These are phyloP conservation scores for Eumeta japonica DNA, from an alignment of 1,140 invertebrate genomes.

Conservation along the genomic window DNA sequence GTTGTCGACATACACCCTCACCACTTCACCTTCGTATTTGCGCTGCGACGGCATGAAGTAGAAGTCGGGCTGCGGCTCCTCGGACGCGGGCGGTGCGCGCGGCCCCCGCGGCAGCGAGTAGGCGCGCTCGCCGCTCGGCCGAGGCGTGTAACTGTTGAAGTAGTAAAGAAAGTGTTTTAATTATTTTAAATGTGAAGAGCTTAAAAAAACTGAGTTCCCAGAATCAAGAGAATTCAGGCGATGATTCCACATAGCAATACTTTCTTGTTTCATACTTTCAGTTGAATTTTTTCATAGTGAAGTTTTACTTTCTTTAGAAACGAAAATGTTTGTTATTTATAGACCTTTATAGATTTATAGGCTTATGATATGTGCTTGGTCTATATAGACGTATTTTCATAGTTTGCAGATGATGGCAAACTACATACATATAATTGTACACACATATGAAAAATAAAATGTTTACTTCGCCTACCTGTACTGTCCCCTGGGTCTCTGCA, in stretches of 20 bases:
- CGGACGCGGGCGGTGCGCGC: constrained; percentile 10
- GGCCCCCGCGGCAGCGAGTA: constrained; percentile 36
- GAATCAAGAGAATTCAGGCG: not conserved
- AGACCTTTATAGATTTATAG: too few relatives aligned
- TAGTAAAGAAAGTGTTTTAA: not conserved
- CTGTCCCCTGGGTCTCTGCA: constrained; percentile 58
- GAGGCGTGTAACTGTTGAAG: constrained; percentile 10
- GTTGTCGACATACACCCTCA: constrained; percentile 87
- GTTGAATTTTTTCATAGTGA: too few relatives aligned
- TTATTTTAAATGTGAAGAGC: not conserved
- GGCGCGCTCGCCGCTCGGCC: constrained; percentile 18
- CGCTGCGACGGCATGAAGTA: constrained; percentile 94
- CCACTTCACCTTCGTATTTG: constrained; percentile 89
- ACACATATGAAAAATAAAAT: too few relatives aligned
- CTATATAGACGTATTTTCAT: too few relatives aligned
- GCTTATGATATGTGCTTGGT: too few relatives aligned
- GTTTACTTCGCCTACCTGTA: too few relatives aligned
- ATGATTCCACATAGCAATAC: not conserved
- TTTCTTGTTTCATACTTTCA: too few relatives aligned
- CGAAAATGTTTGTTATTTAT: too few relatives aligned
- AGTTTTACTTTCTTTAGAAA: too few relatives aligned
- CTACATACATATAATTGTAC: too few relatives aligned
- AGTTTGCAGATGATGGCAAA: too few relatives aligned
- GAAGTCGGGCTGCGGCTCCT: constrained; percentile 74
- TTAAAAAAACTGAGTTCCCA: too few relatives aligned